Base-by-base conservation (phyloP, 2,888 invertebrate species). In the Diaperis boleti region DNA sequence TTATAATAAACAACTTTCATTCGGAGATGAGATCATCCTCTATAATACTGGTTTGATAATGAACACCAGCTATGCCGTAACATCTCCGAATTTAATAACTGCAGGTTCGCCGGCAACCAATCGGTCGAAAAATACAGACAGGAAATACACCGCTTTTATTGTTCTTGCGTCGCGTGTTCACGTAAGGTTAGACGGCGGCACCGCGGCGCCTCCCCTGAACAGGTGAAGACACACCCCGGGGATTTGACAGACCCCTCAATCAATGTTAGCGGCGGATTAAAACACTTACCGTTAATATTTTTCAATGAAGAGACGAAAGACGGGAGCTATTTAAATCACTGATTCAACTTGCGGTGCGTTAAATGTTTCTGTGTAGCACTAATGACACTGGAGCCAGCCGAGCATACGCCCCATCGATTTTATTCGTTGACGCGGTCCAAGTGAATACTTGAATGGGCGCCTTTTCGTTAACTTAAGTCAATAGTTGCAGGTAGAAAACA, bases 351-450 rank as follows among this genome's bases (percentile, higher is more conserved):
- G 35, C 49, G 49, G 52, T 50, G 20, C 50, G 42, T 56, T 1
- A 31, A 45, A 45, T 41, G 56, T 62, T 57, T 37, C 44, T 52
- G 6, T 45, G 7, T 64, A 65, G 13, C 56, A 64, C 52, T 64
- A 71, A 68, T 71, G 71, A 69, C 69, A 71, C 70, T 52, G 56
- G 66, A 71, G 72, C 72, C 70, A 68, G 65, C 65, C 65, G 72
- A 76, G 78, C 77, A 76, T 77, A 79, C 77, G 79, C 77, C 77
- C 77, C 78, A 79, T 78, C 72, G 74, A 75, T 74, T 69, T 63
- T 20, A 17, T 42, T 55, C 49, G 37, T 39, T 17, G 39, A 29
- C 20, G 39, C 41, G 35, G 41, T 37, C 31, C 41, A 22, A 41
- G 26, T 8, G 10, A 18, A 26, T 20, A 41, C 42, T 52, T 17